Evolutionary conservation across 2,797 vertebrate genomes (phyloP), one percentile per base, ranked within the genome.

Genomic region (Ptychobarbus kaznakovi): DNA sequence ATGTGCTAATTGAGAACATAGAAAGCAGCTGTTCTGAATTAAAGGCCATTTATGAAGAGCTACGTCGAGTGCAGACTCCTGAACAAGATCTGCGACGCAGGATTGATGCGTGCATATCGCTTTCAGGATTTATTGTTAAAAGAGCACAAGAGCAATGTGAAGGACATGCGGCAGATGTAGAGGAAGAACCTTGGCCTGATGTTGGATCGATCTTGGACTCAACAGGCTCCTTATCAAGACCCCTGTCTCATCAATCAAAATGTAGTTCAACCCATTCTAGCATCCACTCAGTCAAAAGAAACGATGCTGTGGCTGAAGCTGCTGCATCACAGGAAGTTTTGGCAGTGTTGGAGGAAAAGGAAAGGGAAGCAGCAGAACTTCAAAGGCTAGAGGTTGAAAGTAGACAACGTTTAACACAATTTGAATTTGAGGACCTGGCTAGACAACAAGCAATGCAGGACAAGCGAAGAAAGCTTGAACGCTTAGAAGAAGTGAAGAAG

Each of bases 111-210:
- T n/a, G n/a, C n/a, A n/a, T n/a, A n/a, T n/a, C n/a, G n/a, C n/a
- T n/a, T n/a, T n/a, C n/a, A n/a, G n/a, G n/a, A n/a, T n/a, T n/a
- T n/a, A n/a, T n/a, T n/a, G n/a, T n/a, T n/a, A n/a, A n/a, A n/a
- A n/a, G n/a, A n/a, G n/a, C n/a, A n/a, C n/a, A n/a, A n/a, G n/a
- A n/a, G n/a, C n/a, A n/a, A n/a, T n/a, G n/a, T n/a, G n/a, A n/a
- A n/a, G n/a, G n/a, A n/a, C n/a, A n/a, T n/a, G n/a, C n/a, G n/a
- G n/a, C n/a, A n/a, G n/a, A n/a, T n/a, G n/a, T 13, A 4, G 86
- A 89, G n/a, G 72, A 85, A 53, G 84, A 83, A 73, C 84, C 77
- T 46, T 90, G 87, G 87, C 86, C 87, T 49, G 83, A 87, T 63
- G 65, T 83, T 83, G 70, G 80, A 40, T 87, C 76, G 0, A 69